phyloP scores from a whole-genome alignment of 1,140 invertebrate genomes.

The Drosophila auraria region DNA sequence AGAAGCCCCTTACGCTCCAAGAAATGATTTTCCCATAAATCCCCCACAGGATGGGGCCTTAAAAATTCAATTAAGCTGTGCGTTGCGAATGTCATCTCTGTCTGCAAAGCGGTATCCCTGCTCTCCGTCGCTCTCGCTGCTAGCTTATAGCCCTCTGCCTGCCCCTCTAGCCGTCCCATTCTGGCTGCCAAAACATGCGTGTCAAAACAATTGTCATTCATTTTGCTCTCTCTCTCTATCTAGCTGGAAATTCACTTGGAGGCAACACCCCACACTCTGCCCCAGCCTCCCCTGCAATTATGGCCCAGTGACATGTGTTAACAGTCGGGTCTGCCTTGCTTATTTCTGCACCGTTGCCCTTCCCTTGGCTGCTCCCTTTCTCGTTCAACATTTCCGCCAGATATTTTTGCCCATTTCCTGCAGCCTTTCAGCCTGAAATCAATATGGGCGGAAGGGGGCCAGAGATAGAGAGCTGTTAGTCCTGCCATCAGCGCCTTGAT shows the following conservation, averaged over 20 bases:
- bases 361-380: constrained; percentile 13
- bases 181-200: constrained; percentile 46
- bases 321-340: constrained; percentile 26
- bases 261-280: background rate
- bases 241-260: constrained; percentile 13
- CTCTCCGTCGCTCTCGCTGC: background rate
- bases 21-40: constrained; percentile 52
- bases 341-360: background rate
- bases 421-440: constrained; percentile 66
- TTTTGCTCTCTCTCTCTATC: constrained; percentile 20
- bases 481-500: constrained; percentile 60
- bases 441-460: constrained; percentile 43
- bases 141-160: background rate
- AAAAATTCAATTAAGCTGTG: constrained; percentile 57
- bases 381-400: constrained; percentile 67
- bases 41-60: constrained; percentile 9
- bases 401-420: constrained; percentile 77
- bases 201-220: constrained; percentile 80
- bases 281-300: constrained; percentile 63
- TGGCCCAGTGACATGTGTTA: constrained; percentile 73
- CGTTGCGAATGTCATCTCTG: constrained; percentile 5
- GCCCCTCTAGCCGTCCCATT: background rate
- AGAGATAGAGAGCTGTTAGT: constrained; percentile 12
- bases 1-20: background rate
- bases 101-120: constrained; percentile 7